phyloP scores from a whole-genome alignment of 1,140 invertebrate species.

The Lanistes nyassanus region DNA sequence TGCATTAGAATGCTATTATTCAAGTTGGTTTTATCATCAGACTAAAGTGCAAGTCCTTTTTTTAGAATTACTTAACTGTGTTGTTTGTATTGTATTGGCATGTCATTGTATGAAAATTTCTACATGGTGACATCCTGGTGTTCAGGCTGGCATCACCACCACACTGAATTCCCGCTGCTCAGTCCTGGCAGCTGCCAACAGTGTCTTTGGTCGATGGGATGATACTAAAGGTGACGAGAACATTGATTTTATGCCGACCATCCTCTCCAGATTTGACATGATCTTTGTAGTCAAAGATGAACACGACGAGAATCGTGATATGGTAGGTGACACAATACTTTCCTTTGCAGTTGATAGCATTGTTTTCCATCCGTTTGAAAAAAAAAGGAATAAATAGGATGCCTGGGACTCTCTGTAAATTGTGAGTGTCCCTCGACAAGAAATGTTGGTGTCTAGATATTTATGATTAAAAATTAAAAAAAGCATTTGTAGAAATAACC shows the following conservation, averaged over 20 bases:
- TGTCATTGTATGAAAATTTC: background rate
- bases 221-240: constrained; percentile 96
- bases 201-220: constrained; percentile 98
- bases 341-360: too few relatives aligned
- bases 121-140: background rate
- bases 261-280: constrained; percentile 99
- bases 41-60: background rate
- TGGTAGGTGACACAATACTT: constrained; percentile 69
- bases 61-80: background rate
- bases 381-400: too few relatives aligned
- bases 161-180: constrained; percentile 98
- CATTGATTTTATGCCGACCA: constrained; percentile 99
- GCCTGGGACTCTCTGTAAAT: too few relatives aligned
- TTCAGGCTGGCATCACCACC: constrained; percentile 95
- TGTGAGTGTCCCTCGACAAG: too few relatives aligned
- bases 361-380: too few relatives aligned
- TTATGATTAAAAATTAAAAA: too few relatives aligned
- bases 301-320: constrained; percentile 89
- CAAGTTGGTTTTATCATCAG: too few relatives aligned
- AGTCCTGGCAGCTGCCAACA: constrained; percentile 98
- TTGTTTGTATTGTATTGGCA: background rate
- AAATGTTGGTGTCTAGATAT: too few relatives aligned
- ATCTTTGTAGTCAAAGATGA: constrained; percentile 99
- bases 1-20: too few relatives aligned
- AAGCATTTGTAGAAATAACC: too few relatives aligned